Evolutionary conservation across 2,888 invertebrate species (phyloP).

Genomic region (Sinohyriopsis cumingii): DNA sequence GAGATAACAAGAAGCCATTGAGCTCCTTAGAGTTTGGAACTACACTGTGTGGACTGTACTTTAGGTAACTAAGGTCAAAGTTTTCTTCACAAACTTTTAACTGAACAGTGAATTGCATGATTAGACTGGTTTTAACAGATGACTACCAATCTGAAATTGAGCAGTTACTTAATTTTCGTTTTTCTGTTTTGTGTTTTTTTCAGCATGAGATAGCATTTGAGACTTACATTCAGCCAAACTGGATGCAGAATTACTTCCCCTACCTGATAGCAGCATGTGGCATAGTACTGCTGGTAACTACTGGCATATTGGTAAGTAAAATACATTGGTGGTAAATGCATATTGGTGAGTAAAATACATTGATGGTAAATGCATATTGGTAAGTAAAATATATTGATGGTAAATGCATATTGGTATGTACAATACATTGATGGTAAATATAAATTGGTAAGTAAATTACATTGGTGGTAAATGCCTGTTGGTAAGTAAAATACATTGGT

Average conservation of each 20-base stretch:
- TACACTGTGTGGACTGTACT: too few species aligned
- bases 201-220: slow-evolving; percentile 35
- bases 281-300: slow-evolving; percentile 35
- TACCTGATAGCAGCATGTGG: slow-evolving; percentile 50
- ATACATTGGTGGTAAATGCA: background rate
- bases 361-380: slow-evolving; percentile 22
- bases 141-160: too few species aligned
- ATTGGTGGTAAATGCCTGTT: too few species aligned
- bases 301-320: slow-evolving; percentile 44
- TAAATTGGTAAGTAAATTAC: too few species aligned
- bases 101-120: too few species aligned
- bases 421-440: too few species aligned
- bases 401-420: slow-evolving; percentile 40
- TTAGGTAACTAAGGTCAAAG: too few species aligned
- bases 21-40: too few species aligned
- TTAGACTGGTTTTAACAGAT: too few species aligned
- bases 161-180: background rate
- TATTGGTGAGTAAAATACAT: slow-evolving; percentile 37
- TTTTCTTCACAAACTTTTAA: too few species aligned
- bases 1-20: too few species aligned
- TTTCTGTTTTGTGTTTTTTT: slow-evolving; percentile 10
- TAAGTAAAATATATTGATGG: slow-evolving; percentile 20
- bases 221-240: slow-evolving; percentile 36
- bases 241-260: slow-evolving; percentile 54
- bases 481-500: too few species aligned